Evolutionary conservation across 2,797 vertebrate species (phyloP).

Genomic region (Xiphophorus birchmanni): DNA sequence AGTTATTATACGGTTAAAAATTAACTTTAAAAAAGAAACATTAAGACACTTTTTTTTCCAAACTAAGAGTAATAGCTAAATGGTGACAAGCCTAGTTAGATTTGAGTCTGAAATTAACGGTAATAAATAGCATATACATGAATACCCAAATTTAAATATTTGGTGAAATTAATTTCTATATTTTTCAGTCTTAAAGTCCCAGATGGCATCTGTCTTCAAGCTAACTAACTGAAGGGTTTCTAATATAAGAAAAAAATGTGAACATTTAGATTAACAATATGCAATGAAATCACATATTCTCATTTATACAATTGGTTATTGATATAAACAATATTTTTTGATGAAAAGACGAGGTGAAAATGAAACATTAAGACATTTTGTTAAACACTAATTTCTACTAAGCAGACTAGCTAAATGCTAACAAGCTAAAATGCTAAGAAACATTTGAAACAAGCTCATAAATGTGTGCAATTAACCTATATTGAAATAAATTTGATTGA

Average conservation of each 20-base stretch:
- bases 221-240: not conserved
- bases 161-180: not conserved
- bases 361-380: not conserved
- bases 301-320: not conserved
- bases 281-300: accelerated
- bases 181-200: not conserved
- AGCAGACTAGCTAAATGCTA: not conserved
- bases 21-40: not conserved
- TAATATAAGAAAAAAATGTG: not conserved
- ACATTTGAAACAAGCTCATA: not conserved
- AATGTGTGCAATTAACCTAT: not conserved
- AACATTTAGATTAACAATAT: not conserved
- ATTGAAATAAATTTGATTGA: not conserved
- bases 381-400: not conserved
- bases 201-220: not conserved
- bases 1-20: not conserved
- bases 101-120: not conserved
- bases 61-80: not conserved
- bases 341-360: not conserved
- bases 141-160: not conserved
- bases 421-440: not conserved
- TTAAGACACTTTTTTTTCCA: not conserved
- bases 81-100: not conserved
- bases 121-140: not conserved
- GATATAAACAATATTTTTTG: not conserved